phyloP scores from a whole-genome alignment of 2,888 invertebrate genomes.

The Yponomeuta cagnagella region DNA sequence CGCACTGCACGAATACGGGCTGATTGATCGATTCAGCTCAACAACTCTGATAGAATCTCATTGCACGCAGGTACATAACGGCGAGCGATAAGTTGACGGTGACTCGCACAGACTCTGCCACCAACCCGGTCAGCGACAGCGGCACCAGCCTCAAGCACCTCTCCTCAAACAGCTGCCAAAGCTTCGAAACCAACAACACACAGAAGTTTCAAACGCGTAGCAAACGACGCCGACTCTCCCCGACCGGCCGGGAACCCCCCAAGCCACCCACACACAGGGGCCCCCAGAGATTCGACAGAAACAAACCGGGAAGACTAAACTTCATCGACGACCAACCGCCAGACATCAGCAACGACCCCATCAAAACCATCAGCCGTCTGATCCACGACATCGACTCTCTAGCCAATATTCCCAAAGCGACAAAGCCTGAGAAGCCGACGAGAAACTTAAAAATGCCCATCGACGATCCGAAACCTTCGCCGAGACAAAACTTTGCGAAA shows the following conservation, averaged over 20 bases:
- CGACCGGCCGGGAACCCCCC: background rate
- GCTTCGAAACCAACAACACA: background rate
- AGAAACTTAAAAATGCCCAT: conserved; percentile 34
- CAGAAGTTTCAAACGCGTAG: background rate
- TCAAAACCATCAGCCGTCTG: conserved; percentile 60
- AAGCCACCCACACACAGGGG: too few relatives aligned
- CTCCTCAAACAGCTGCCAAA: conserved; percentile 39
- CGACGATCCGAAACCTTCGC: background rate
- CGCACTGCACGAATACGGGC: too few relatives aligned
- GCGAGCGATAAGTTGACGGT: background rate
- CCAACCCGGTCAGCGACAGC: conserved; percentile 45
- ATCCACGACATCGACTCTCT: conserved; percentile 56
- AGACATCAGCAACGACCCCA: conserved; percentile 34
- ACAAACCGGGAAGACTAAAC: background rate
- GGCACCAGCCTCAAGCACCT: conserved; percentile 53
- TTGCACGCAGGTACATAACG: background rate
- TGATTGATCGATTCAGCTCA: background rate
- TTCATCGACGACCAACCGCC: background rate
- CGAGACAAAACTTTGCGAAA: background rate
- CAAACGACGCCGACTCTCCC: background rate
- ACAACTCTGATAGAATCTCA: background rate
- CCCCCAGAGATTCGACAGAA: background rate
- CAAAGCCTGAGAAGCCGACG: conserved; percentile 32
- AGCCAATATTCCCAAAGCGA: conserved; percentile 25
- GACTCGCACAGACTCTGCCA: conserved; percentile 25